Base-by-base conservation (phyloP, 2,113 vertebrate species). In the Mustela nigripes region DNA sequence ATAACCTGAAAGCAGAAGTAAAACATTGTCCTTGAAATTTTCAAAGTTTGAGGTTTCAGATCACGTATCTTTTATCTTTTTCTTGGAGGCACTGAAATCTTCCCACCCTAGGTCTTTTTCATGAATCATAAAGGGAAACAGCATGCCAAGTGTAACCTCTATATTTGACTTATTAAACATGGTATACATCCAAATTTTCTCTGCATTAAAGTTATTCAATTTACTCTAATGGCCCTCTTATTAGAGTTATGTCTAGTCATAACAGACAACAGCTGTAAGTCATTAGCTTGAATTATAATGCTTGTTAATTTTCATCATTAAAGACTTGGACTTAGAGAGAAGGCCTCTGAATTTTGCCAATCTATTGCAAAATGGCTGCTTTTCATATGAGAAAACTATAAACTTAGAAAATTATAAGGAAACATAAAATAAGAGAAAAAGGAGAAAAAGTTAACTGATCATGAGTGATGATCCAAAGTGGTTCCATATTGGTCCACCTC, bases 151-250 rank as follows among this genome's bases (percentile, higher is more conserved):
- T 95, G 39, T 94, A 97, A 65, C 69, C n/a, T 97, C 33, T 83
- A 36, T 84, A 58, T 90, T 60, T 98, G 95, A 98, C 98, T 97
- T 94, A 91, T 92, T 93, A 98, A 98, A 91, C 90, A 94, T 65
- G 0, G 58, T 50, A 95, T 96, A 62, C 48, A 95, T 97, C 95
- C 95, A 97, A 97, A 97, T 97, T 98, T 98, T 97, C 94, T 92
- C 95, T 91, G 97, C 78, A 97, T 96, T 94, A 83, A 93, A 97
- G 67, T 98, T 97, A 98, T 92, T 98, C 97, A 98, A 97, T 98
- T 98, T 98, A 97, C 93, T 89, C 58, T 98, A 98, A 98, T 98
- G 96, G 96, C 93, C 94, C 95, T 97, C 97, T 95, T 86, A 81
- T 86, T 89, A 98, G 93, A 98, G 73, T 98, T 97, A 96, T 97